phyloP scores from a whole-genome alignment of 2,888 invertebrate species.

The Molanna angustata region DNA sequence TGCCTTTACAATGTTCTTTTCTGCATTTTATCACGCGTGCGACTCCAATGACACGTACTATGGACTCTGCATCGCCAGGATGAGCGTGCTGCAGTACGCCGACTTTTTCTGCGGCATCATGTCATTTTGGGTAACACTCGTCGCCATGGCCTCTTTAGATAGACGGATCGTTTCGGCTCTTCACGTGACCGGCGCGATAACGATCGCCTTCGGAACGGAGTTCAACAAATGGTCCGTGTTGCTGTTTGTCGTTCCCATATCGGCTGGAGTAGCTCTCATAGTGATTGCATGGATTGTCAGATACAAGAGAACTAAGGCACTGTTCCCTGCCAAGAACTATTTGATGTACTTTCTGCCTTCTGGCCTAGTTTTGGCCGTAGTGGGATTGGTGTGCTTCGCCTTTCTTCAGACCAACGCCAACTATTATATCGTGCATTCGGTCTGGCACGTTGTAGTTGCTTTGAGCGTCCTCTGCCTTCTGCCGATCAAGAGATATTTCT shows the following conservation, averaged over 20 bases:
- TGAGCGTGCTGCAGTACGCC: conserved; percentile 78
- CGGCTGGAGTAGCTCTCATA: conserved; percentile 65
- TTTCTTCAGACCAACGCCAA: conserved; percentile 83
- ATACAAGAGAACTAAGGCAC: conserved; percentile 55
- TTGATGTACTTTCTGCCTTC: conserved; percentile 62
- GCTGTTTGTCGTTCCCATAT: conserved; percentile 72
- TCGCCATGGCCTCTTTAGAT: conserved; percentile 76
- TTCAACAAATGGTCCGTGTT: conserved; percentile 78
- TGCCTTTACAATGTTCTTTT: conserved; percentile 79
- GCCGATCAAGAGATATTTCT: conserved; percentile 63
- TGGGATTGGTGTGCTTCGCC: conserved; percentile 77
- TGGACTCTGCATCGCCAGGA: conserved; percentile 71
- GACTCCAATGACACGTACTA: conserved; percentile 76
- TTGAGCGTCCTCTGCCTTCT: conserved; percentile 74
- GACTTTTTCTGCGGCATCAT: conserved; percentile 85
- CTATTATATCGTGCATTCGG: conserved; percentile 83
- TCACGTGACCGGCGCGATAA: conserved; percentile 75
- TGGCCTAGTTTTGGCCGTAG: conserved; percentile 64
- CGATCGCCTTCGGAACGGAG: conserved; percentile 76
- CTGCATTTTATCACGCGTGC: conserved; percentile 89
- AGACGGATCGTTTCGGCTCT: conserved; percentile 58
- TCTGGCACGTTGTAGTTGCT: conserved; percentile 87
- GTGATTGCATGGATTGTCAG: conserved; percentile 69
- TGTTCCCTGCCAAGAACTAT: conserved; percentile 64
- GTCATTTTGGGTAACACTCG: conserved; percentile 84